These are phyloP conservation scores for Neodiprion fabricii DNA, from an alignment of 1,140 invertebrate species.

Conservation along the genomic window DNA sequence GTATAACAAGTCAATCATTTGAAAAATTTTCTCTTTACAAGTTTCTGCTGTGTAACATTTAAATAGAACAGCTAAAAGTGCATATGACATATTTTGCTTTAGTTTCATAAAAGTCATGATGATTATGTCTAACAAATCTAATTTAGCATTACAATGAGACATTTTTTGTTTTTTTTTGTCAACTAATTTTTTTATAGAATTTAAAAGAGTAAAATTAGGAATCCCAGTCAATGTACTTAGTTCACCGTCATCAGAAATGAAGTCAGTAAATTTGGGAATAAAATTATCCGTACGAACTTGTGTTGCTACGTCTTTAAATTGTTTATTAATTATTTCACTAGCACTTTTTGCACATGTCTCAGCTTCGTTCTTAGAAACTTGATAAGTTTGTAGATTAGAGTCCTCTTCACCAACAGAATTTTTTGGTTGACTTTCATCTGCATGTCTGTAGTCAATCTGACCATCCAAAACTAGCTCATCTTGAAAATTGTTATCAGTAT, in stretches of 20 bases:
- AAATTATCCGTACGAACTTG: too few relatives aligned
- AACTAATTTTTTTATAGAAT: neutral
- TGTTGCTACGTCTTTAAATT: too few relatives aligned
- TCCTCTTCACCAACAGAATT: too few relatives aligned
- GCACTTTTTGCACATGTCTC: too few relatives aligned
- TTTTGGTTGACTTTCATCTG: too few relatives aligned
- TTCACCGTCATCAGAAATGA: slow-evolving; percentile 10
- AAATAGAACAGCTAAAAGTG: neutral
- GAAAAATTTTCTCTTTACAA: slow-evolving; percentile 14
- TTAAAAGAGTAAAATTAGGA: slow-evolving; percentile 10
- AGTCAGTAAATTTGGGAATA: neutral
- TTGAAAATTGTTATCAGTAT: too few relatives aligned
- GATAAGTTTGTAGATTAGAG: too few relatives aligned
- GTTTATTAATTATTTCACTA: too few relatives aligned
- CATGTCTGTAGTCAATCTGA: too few relatives aligned
- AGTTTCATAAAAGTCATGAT: slow-evolving; percentile 11
- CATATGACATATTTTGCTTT: slow-evolving; percentile 1
- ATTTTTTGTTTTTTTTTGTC: neutral
- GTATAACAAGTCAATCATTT: slow-evolving; percentile 10
- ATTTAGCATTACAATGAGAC: too few relatives aligned
- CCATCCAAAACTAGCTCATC: too few relatives aligned
- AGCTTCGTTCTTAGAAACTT: too few relatives aligned
- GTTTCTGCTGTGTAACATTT: slow-evolving; percentile 12
- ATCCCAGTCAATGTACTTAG: slow-evolving; percentile 16
- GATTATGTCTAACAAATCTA: neutral